phyloP scores from a whole-genome alignment of 2,888 invertebrate genomes.

The Cerceris rybyensis region DNA sequence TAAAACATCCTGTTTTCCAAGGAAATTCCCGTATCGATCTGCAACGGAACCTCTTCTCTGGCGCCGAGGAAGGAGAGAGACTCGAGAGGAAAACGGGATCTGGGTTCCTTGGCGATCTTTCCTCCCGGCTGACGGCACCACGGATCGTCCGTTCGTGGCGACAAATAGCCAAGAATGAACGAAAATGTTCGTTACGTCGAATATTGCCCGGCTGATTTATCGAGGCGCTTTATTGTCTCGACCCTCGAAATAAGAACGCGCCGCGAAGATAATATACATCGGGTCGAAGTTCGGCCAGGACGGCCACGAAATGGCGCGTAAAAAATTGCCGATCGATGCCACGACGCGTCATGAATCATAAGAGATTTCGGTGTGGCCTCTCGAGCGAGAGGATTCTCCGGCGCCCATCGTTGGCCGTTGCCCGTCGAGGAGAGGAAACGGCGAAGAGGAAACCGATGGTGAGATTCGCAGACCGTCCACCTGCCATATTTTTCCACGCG shows the following conservation, averaged over 20 bases:
- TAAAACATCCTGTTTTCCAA: conserved; percentile 58
- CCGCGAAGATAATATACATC: neutral
- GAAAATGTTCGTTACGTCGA: conserved; percentile 2
- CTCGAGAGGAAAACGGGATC: neutral
- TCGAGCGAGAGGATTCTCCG: neutral
- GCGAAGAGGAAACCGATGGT: conserved; percentile 34
- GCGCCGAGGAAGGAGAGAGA: neutral
- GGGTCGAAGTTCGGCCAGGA: conserved; percentile 6
- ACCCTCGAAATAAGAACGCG: neutral
- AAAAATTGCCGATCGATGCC: conserved; percentile 53
- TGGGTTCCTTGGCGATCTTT: too few relatives aligned
- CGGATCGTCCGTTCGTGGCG: neutral
- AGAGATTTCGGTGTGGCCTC: conserved; percentile 32
- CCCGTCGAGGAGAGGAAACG: conserved; percentile 7
- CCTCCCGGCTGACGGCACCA: too few relatives aligned
- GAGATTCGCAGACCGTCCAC: conserved; percentile 54
- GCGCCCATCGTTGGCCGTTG: neutral
- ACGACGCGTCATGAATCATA: conserved; percentile 54
- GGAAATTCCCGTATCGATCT: conserved; percentile 39
- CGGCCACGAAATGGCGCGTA: conserved; percentile 14
- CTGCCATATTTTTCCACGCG: conserved; percentile 60
- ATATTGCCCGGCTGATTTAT: conserved; percentile 15
- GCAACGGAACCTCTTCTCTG: conserved; percentile 13
- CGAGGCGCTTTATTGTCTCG: neutral
- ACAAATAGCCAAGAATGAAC: neutral